Conservation (phyloP, 1,140 invertebrate species). For the Euwallacea similis region DNA sequence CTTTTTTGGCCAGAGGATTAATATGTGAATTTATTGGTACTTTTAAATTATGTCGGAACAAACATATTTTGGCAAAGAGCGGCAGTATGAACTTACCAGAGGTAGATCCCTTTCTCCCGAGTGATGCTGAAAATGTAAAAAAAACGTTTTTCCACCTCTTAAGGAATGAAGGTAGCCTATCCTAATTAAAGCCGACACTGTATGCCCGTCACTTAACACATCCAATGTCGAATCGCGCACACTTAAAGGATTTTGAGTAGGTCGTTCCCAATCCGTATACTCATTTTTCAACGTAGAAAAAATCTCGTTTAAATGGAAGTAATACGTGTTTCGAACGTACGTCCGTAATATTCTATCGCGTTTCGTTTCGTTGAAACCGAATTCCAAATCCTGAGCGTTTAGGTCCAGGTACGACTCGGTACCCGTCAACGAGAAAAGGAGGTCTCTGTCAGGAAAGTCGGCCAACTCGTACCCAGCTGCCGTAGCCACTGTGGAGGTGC, state of each 20-base stretch:
- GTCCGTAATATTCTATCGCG: conserved; percentile 83
- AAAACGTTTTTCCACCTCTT: conserved; percentile 76
- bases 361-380: conserved; percentile 82
- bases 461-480: conserved; percentile 75
- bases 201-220: conserved; percentile 84
- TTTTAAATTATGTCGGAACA: no score
- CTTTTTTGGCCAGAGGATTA: no score
- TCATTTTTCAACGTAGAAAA: conserved; percentile 89
- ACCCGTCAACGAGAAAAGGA: conserved; percentile 73
- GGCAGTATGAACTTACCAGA: conserved; percentile 59
- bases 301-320: conserved; percentile 87
- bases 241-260: conserved; percentile 70
- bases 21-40: no score
- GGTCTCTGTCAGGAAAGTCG: conserved; percentile 78
- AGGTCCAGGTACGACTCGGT: conserved; percentile 76
- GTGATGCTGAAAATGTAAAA: conserved; percentile 86
- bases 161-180: conserved; percentile 79
- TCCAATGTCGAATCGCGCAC: conserved; percentile 75
- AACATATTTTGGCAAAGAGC: no score
- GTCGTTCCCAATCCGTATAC: conserved; percentile 90
- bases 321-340: conserved; percentile 85
- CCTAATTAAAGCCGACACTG: conserved; percentile 78
- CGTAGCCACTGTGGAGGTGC: conserved; percentile 55
- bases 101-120: conserved; percentile 74
- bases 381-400: conserved; percentile 76